Conservation (phyloP, 2,888 invertebrate genomes). For the Monopis laevigella region DNA sequence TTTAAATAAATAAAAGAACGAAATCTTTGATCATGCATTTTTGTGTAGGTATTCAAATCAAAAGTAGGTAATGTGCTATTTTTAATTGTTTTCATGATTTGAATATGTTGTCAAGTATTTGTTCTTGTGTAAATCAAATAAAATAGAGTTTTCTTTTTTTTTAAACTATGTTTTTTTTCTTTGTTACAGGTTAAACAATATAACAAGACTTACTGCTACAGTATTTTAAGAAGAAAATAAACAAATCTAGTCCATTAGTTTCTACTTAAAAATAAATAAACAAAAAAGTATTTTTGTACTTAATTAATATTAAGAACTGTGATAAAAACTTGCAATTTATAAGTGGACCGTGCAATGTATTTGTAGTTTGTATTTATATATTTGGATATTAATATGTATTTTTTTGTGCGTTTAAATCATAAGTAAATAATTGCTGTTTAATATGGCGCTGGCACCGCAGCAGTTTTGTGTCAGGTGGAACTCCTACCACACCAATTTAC, state of each 20-base stretch:
- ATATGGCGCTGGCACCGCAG: constrained; percentile 66
- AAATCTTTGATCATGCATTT: too few relatives aligned
- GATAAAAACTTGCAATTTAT: constrained; percentile 20
- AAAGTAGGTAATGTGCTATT: too few relatives aligned
- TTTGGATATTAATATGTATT: too few relatives aligned
- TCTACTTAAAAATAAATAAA: constrained; percentile 39
- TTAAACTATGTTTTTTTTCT: constrained; percentile 18
- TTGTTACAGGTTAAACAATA: constrained; percentile 31
- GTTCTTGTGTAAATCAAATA: too few relatives aligned
- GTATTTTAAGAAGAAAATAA: constrained; percentile 29
- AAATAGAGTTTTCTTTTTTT: too few relatives aligned
- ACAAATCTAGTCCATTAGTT: constrained; percentile 54
- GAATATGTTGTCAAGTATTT: too few relatives aligned
- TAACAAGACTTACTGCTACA: constrained; percentile 27
- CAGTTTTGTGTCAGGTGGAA: constrained; percentile 85
- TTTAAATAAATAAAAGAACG: too few relatives aligned
- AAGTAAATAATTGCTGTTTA: constrained; percentile 14
- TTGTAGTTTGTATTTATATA: not conserved
- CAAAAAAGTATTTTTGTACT: constrained; percentile 24
- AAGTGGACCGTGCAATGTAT: not conserved
- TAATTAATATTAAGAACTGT: constrained; percentile 27
- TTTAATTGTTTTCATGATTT: too few relatives aligned
- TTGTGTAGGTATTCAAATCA: too few relatives aligned
- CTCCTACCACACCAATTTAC: constrained; percentile 82
- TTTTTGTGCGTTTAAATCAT: not conserved